A percentile compares a stretch with the other conserved stretches of the same genome.
phyloP scores from a whole-genome alignment of 2,888 invertebrate genomes.

The Parnassius orleans region DNA sequence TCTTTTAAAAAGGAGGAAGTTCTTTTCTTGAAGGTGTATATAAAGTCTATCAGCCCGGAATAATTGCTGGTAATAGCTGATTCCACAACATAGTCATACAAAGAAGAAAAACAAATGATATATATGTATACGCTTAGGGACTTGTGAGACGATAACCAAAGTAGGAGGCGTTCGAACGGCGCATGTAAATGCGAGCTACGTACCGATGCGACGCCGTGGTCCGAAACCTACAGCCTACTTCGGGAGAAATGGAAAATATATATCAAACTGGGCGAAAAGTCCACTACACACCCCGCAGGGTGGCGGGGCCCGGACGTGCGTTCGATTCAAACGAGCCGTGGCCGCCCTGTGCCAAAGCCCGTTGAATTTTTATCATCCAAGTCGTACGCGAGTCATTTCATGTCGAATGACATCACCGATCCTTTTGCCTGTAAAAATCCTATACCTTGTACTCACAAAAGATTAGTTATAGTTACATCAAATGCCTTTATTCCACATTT shows the following conservation, averaged over 20 bases:
- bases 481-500: too few species aligned
- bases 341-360: conserved; percentile 50
- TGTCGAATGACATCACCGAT: conserved; percentile 30
- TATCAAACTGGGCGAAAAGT: conserved; percentile 79
- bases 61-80: too few species aligned
- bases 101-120: too few species aligned
- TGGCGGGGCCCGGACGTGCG: conserved; percentile 73
- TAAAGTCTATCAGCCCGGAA: too few species aligned
- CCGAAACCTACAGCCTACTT: conserved; percentile 67
- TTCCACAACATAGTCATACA: too few species aligned
- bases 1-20: too few species aligned
- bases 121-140: conserved; percentile 23
- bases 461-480: not conserved
- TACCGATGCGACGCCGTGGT: conserved; percentile 41
- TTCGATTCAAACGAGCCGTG: conserved; percentile 77
- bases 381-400: conserved; percentile 34
- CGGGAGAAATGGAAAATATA: conserved; percentile 79
- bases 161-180: conserved; percentile 51
- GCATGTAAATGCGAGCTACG: conserved; percentile 67
- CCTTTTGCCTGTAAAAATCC: not conserved
- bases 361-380: conserved; percentile 48
- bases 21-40: too few species aligned
- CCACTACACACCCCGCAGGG: conserved; percentile 72
- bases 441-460: not conserved
- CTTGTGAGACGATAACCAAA: conserved; percentile 34